Percentiles rank a stretch among this genome's conserved stretches.
phyloP scores from a whole-genome alignment of 1,140 invertebrate species.

The Papilio aristodemus region DNA sequence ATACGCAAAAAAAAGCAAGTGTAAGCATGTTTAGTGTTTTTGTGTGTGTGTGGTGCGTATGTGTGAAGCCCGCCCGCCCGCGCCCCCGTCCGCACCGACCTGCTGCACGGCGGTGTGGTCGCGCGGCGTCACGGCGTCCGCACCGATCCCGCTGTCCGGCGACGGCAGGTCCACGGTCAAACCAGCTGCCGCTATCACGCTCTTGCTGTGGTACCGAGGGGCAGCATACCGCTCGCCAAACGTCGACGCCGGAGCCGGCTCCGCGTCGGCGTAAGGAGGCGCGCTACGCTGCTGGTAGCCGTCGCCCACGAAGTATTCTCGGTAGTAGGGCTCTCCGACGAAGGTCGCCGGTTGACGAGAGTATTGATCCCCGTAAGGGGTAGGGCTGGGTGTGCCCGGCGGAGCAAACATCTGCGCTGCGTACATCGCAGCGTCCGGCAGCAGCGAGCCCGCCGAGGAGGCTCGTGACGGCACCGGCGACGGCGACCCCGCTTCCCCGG shows the following conservation, averaged over 20 bases:
- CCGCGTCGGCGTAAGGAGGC: slow-evolving; percentile 70
- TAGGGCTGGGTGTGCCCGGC: slow-evolving; percentile 76
- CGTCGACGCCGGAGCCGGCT: slow-evolving; percentile 62
- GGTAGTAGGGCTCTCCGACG: slow-evolving; percentile 74
- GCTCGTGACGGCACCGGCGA: slow-evolving; percentile 75
- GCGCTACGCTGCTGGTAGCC: slow-evolving; percentile 74
- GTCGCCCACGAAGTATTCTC: slow-evolving; percentile 76
- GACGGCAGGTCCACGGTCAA: slow-evolving; percentile 95
- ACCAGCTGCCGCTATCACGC: slow-evolving; percentile 84
- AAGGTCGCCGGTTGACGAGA: slow-evolving; percentile 50
- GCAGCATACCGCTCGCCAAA: slow-evolving; percentile 75
- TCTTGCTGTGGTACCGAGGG: slow-evolving; percentile 77
- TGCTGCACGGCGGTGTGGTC: slow-evolving; percentile 93
- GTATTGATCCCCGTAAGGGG: slow-evolving; percentile 75
- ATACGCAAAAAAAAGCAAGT: slow-evolving; percentile 39
- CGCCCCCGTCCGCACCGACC: slow-evolving; percentile 82
- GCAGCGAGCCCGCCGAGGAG: slow-evolving; percentile 74
- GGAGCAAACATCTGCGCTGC: slow-evolving; percentile 79
- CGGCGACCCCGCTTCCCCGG: slow-evolving; percentile 73
- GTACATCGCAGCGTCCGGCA: slow-evolving; percentile 78
- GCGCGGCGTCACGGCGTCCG: slow-evolving; percentile 93
- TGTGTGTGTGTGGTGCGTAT: slow-evolving; percentile 43
- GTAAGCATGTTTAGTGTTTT: slow-evolving; percentile 37
- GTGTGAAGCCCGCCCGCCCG: slow-evolving; percentile 62
- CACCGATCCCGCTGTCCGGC: slow-evolving; percentile 94